Conservation (phyloP, 53 echinoderm and acorn worm genomes). For the Stichopus horrens region DNA sequence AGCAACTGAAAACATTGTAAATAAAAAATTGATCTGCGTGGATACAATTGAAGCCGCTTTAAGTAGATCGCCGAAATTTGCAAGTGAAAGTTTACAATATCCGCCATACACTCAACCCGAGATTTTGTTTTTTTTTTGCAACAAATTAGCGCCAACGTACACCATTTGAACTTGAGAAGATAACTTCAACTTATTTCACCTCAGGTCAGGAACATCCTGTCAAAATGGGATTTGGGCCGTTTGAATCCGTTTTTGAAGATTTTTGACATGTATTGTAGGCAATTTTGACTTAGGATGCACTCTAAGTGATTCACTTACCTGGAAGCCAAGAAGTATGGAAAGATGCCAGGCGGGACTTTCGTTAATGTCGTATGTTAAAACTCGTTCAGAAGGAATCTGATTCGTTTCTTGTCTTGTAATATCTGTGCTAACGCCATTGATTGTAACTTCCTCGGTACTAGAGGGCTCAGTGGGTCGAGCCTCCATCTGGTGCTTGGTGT, state of each 20-base stretch:
- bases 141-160: too few species aligned
- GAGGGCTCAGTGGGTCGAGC: neutral
- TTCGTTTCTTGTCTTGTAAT: constrained; percentile 13
- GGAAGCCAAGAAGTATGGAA: constrained; percentile 80
- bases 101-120: too few species aligned
- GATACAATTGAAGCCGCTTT: too few species aligned
- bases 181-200: too few species aligned
- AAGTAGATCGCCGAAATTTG: too few species aligned
- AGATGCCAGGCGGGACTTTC: constrained; percentile 77
- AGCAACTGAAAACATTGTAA: too few species aligned
- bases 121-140: too few species aligned
- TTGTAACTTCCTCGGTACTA: neutral
- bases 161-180: too few species aligned
- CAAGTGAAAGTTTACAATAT: too few species aligned
- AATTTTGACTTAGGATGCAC: neutral
- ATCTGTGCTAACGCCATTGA: neutral
- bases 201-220: too few species aligned
- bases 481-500: neutral
- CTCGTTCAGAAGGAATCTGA: constrained; percentile 56
- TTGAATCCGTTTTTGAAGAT: too few species aligned
- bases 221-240: neutral
- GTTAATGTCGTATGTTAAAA: constrained; percentile 70
- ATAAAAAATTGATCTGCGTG: too few species aligned
- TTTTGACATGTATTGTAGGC: neutral
- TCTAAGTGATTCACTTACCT: constrained; percentile 52